Evolutionary conservation across 1,140 invertebrate genomes (phyloP), one percentile per base, ranked within the genome.

Genomic region (Condylostylus longicornis): DNA sequence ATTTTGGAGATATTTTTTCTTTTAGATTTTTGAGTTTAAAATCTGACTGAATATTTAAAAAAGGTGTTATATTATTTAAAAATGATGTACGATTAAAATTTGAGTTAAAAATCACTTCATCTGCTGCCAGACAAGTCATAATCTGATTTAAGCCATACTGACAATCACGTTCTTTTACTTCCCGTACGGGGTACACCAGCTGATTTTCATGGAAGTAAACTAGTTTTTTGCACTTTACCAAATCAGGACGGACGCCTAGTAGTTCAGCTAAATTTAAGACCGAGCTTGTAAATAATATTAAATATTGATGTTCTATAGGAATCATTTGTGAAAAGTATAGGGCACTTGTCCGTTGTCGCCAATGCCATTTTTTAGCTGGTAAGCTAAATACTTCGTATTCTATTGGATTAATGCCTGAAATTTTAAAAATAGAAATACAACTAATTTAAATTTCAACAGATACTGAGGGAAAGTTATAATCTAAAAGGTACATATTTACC

Each of bases 121-220:
- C 78, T 14, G 80, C 77, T 17, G 75, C 71, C 25, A 82, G 51
- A 51, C 75, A 72, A 25, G 77, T 72, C 14, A 77, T 53, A 33
- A 84, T 77, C 58, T 83, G 77, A 63, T 82, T 83, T 35, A 81
- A 77, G 1, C 78, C 77, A 64, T 76, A 83, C 51, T 84, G 81
- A 44, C 79, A 79, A 50, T 84, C 80, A 44, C 79, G 58, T 21
- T 77, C 67, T 46, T 81, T 73, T 3, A 70, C 62, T 40, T 76
- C 67, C 40, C 67, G 57, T 8, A 79, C 69, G 2, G 81, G 81
- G 62, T 83, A 84, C 0, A 72, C 60, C 18, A 84, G 54, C 54
- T 84, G 79, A 54, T 84, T 84, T 62, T 84, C 81, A 58, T 84
- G 81, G 48, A 84, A 83, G 51, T 82, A 84, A 2, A 83, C 51